These are phyloP conservation scores for Helicoverpa armigera DNA, from an alignment of 1,140 invertebrate species.

Conservation along the genomic window DNA sequence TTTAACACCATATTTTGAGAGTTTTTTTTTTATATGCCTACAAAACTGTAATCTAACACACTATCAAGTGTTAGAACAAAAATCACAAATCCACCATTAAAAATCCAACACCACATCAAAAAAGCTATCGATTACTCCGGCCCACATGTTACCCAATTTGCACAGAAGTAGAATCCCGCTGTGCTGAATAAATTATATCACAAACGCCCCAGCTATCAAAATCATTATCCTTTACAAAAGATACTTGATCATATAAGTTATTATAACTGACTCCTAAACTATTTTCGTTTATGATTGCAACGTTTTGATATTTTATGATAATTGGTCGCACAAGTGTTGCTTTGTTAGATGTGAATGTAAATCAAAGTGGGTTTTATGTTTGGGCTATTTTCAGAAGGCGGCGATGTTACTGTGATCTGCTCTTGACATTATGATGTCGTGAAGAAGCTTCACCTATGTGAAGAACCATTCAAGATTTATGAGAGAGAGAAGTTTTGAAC, in stretches of 20 bases:
- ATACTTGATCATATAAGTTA: conserved; percentile 77
- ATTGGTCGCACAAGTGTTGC: conserved; percentile 66
- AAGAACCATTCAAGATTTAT: no score
- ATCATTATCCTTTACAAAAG: conserved; percentile 78
- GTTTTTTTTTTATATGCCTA: no score
- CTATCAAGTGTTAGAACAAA: not conserved
- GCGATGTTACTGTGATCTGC: not conserved
- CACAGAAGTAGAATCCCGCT: conserved; percentile 73
- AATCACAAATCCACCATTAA: conserved; percentile 25
- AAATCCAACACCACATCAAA: conserved; percentile 37
- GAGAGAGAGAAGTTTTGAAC: no score
- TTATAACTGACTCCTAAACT: conserved; percentile 59
- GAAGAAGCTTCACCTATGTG: no score
- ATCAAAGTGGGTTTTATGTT: conserved; percentile 29
- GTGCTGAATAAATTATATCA: conserved; percentile 76
- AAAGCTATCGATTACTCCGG: conserved; percentile 66
- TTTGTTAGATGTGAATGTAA: conserved; percentile 19
- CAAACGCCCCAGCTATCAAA: conserved; percentile 66
- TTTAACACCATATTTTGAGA: no score
- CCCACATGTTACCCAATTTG: conserved; percentile 82
- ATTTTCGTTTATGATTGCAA: conserved; percentile 55
- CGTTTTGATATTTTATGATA: conserved; percentile 70
- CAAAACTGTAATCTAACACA: no score
- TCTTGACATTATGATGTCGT: not conserved
- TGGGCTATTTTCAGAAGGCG: not conserved